Evolutionary conservation across 2,888 invertebrate species (phyloP).

Genomic region (Sclerodermus sp.): DNA sequence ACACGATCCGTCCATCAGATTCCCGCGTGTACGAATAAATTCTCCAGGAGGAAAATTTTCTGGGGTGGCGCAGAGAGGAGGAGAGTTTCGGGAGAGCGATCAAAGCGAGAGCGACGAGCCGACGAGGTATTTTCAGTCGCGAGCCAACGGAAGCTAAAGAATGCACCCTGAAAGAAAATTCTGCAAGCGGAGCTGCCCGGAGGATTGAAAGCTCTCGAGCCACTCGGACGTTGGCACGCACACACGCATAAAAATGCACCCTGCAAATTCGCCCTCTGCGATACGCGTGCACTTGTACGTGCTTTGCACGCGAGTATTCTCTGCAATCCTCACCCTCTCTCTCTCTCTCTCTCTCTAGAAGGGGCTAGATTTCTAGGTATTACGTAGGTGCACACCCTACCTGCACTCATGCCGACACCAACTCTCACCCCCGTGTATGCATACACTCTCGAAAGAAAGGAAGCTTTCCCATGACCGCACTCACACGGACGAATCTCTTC

Average conservation of each 20-base stretch:
- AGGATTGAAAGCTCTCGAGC: conserved; percentile 29
- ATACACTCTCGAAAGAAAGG: conserved; percentile 19
- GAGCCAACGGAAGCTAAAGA: no score
- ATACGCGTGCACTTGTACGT: conserved; percentile 46
- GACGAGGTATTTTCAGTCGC: no score
- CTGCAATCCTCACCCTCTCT: conserved; percentile 4
- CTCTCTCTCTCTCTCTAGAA: conserved; percentile 18
- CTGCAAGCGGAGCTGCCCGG: no score
- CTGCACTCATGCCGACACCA: neutral
- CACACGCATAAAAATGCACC: conserved; percentile 27
- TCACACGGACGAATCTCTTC: no score
- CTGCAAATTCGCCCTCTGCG: conserved; percentile 34
- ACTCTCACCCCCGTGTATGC: conserved; percentile 7
- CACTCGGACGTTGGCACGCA: conserved; percentile 22
- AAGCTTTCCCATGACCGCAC: conserved; percentile 24
- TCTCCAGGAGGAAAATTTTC: no score
- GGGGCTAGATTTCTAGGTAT: conserved; percentile 48
- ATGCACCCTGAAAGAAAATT: no score
- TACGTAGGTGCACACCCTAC: no score
- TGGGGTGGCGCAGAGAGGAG: no score
- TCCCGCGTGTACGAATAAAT: no score
- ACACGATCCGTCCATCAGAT: no score
- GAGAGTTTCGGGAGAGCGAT: no score
- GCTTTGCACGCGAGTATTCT: conserved; percentile 44
- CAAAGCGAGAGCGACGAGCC: no score